Evolutionary conservation across 2,797 vertebrate genomes (phyloP).

Genomic region (Scleropages formosus): DNA sequence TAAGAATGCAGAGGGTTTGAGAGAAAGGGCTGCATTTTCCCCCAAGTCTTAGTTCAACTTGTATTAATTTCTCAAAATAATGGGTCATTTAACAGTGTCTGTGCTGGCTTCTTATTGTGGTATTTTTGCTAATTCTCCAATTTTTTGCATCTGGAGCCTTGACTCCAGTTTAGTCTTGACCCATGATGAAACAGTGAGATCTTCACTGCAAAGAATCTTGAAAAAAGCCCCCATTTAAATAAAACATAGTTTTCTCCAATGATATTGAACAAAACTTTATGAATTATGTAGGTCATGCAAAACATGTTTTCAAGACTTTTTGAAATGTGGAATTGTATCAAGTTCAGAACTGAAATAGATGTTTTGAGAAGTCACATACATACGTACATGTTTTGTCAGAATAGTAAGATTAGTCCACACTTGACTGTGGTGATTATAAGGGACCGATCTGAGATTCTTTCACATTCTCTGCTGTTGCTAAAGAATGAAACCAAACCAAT

Average conservation of each 20-base stretch:
- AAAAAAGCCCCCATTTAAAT: constrained; percentile 6
- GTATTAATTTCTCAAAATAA: background rate
- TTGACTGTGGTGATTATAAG: background rate
- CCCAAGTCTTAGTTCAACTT: background rate
- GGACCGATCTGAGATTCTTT: background rate
- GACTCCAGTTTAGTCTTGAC: background rate
- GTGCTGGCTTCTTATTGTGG: constrained; percentile 4
- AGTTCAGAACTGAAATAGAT: background rate
- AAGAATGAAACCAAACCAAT: background rate
- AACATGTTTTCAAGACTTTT: constrained; percentile 11
- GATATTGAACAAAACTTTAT: background rate
- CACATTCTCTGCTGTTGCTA: constrained; percentile 1
- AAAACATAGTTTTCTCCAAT: constrained; percentile 6
- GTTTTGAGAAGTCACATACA: background rate
- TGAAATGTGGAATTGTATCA: background rate
- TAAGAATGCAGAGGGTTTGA: constrained; percentile 1
- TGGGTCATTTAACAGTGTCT: background rate
- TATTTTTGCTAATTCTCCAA: background rate
- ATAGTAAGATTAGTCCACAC: background rate
- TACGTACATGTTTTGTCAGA: background rate
- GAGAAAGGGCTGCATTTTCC: constrained; percentile 7
- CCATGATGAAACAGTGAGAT: background rate
- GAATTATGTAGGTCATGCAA: background rate
- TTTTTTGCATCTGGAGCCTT: background rate
- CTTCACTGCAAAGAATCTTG: constrained; percentile 10